Conservation (phyloP, 2,888 invertebrate genomes). For the Rhingia campestris region DNA sequence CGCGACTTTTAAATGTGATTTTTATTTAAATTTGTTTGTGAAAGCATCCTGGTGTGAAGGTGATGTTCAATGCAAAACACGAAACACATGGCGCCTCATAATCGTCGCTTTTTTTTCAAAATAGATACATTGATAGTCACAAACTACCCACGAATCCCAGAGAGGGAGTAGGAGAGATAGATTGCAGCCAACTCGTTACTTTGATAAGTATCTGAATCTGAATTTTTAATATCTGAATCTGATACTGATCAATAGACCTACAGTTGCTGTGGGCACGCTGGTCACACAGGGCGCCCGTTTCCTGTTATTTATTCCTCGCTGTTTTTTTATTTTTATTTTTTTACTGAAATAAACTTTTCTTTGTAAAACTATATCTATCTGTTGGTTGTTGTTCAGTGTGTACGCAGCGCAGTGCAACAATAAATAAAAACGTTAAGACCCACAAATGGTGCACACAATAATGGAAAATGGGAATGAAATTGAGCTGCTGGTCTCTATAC, state of each 20-base stretch:
- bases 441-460: slow-evolving; percentile 64
- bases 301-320: slow-evolving; percentile 60
- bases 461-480: slow-evolving; percentile 68
- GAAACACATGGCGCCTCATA: slow-evolving; percentile 61
- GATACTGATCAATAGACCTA: slow-evolving; percentile 61
- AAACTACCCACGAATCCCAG: slow-evolving; percentile 16
- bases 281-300: slow-evolving; percentile 63
- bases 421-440: slow-evolving; percentile 65
- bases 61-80: background rate
- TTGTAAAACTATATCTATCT: slow-evolving; percentile 4
- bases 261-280: slow-evolving; percentile 8
- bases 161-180: slow-evolving; percentile 19
- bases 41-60: slow-evolving; percentile 27
- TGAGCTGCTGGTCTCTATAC: slow-evolving; percentile 60
- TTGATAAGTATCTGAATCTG: slow-evolving; percentile 42
- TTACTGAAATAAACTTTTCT: slow-evolving; percentile 27
- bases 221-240: slow-evolving; percentile 57
- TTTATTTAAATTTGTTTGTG: slow-evolving; percentile 58
- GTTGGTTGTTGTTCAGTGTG: background rate
- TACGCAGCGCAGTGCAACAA: slow-evolving; percentile 60
- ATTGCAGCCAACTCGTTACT: slow-evolving; percentile 58
- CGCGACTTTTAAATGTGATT: slow-evolving; percentile 57
- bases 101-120: background rate
- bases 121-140: slow-evolving; percentile 20
- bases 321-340: background rate